These are phyloP conservation scores for Hemiprocne comata DNA, from an alignment of 2,113 vertebrate genomes.

Conservation along the genomic window DNA sequence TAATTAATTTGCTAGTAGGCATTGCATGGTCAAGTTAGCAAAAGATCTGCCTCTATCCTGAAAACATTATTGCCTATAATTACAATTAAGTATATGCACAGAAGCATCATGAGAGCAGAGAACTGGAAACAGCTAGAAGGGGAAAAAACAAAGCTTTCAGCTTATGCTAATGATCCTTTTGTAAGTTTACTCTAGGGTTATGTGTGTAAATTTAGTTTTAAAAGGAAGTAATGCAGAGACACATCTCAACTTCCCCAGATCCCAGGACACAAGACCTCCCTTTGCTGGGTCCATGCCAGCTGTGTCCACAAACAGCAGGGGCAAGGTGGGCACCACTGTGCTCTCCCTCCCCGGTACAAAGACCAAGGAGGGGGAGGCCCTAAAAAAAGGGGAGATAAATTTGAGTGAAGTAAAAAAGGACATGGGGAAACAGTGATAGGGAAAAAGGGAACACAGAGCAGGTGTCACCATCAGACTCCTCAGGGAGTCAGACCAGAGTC, in stretches of 20 bases:
- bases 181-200: neutral
- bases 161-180: neutral
- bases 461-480: neutral
- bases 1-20: neutral
- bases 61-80: neutral
- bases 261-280: neutral
- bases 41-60: neutral
- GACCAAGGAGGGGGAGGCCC: neutral
- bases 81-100: neutral
- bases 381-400: neutral
- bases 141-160: neutral
- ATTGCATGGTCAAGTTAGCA: neutral
- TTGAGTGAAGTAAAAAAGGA: neutral
- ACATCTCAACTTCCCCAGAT: neutral
- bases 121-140: neutral
- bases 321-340: fast-evolving
- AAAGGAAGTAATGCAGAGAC: neutral
- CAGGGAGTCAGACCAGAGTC: neutral
- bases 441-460: neutral
- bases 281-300: neutral
- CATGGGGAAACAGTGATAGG: neutral
- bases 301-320: neutral
- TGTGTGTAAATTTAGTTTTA: neutral
- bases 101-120: neutral
- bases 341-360: neutral